Evolutionary conservation across 2,113 vertebrate genomes (phyloP).

Genomic region (Psettodes erumei): DNA sequence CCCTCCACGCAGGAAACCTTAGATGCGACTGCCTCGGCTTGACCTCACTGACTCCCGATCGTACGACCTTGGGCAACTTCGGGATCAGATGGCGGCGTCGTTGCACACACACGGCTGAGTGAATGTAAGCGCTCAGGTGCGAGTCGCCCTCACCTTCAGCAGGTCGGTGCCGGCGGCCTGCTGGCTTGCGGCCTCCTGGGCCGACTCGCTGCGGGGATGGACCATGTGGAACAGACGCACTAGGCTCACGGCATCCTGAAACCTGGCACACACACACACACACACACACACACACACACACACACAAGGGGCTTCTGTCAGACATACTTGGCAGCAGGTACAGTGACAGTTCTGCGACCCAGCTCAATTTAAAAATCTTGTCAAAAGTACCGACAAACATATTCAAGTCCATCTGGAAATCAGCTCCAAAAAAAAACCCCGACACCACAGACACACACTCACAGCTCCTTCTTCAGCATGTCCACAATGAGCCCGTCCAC

Average conservation of each 20-base stretch:
- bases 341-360: background rate
- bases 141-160: conserved; percentile 86
- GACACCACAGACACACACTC: conserved; percentile 77
- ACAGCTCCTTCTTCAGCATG: conserved; percentile 93
- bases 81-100: conserved; percentile 12
- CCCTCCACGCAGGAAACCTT: conserved; percentile 45
- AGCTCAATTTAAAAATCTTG: background rate
- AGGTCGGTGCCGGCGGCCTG: conserved; percentile 85
- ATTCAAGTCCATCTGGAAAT: no score
- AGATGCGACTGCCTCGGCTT: conserved; percentile 38
- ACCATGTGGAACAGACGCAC: conserved; percentile 90
- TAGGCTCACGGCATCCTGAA: conserved; percentile 87
- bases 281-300: conserved; percentile 14
- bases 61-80: conserved; percentile 8
- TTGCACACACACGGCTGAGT: background rate
- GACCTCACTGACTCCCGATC: conserved; percentile 48
- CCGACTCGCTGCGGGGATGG: conserved; percentile 90
- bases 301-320: background rate
- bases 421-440: no score
- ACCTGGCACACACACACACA: conserved; percentile 70
- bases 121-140: background rate
- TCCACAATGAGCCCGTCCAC: conserved; percentile 92
- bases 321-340: background rate
- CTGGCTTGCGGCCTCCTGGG: conserved; percentile 82
- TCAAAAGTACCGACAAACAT: background rate